Conservation (phyloP, 2,113 vertebrate species). For the Triplophysa tibetana region DNA sequence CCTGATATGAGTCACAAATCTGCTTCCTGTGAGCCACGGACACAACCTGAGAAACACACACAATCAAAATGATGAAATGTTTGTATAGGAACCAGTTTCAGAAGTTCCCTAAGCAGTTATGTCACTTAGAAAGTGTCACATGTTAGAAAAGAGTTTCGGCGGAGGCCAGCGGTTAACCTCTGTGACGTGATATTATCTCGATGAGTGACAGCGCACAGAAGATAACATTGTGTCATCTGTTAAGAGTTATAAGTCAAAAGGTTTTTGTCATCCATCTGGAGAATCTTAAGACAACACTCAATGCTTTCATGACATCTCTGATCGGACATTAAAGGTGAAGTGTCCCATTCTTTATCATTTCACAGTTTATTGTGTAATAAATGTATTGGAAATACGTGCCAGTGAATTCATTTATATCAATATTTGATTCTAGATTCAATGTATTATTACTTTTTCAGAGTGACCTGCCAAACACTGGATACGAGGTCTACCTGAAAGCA, state of each 20-base stretch:
- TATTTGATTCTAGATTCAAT: no score
- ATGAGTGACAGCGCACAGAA: not conserved
- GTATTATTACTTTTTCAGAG: no score
- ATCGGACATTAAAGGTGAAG: not conserved
- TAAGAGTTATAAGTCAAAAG: not conserved
- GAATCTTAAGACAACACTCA: not conserved
- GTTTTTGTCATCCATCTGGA: not conserved
- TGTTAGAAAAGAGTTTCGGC: not conserved
- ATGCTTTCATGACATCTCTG: not conserved
- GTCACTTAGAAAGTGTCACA: slow-evolving; percentile 4
- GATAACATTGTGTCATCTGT: not conserved
- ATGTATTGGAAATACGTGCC: no score
- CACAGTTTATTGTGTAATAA: no score
- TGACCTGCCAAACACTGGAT: no score
- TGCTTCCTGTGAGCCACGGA: not conserved
- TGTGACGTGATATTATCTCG: slow-evolving; percentile 26
- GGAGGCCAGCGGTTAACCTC: not conserved
- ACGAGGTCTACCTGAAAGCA: no score
- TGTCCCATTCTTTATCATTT: no score
- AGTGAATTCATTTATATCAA: no score
- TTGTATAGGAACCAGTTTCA: no score
- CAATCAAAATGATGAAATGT: not conserved
- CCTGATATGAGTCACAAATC: not conserved
- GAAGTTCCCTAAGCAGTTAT: not conserved
- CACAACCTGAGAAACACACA: no score